Conservation (phyloP, 2,797 vertebrate genomes). For the Sebastes oblongus region DNA sequence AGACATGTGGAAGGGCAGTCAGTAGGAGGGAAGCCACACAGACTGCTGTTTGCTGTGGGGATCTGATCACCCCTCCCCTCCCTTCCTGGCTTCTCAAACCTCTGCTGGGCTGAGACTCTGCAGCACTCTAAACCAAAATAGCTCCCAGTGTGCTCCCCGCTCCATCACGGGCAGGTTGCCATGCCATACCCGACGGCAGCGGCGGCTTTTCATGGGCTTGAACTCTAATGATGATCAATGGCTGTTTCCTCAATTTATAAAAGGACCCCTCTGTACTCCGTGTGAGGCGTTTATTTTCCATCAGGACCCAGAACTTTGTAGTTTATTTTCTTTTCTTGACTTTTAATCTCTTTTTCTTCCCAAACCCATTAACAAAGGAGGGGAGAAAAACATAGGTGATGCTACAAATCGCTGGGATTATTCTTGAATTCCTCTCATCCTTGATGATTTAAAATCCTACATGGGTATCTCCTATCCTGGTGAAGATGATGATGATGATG, state of each 20-base stretch:
- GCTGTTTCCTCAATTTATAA: constrained; percentile 49
- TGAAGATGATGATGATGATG: background rate
- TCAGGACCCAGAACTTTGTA: background rate
- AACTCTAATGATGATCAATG: constrained; percentile 45
- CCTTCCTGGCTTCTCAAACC: constrained; percentile 26
- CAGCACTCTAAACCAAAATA: constrained; percentile 50
- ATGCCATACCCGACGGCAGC: constrained; percentile 37
- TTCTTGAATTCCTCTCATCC: constrained; percentile 5
- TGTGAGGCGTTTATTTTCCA: constrained; percentile 42
- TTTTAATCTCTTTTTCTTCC: background rate
- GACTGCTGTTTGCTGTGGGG: constrained; percentile 29
- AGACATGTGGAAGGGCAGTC: constrained; percentile 48
- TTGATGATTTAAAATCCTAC: constrained; percentile 26
- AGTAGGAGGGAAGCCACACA: constrained; percentile 37
- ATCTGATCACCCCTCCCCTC: constrained; percentile 12
- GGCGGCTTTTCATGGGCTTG: constrained; percentile 20
- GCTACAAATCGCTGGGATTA: background rate
- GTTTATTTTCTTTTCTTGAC: background rate
- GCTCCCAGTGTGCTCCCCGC: constrained; percentile 45
- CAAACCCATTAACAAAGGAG: background rate
- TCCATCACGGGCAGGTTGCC: constrained; percentile 20
- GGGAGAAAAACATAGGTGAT: background rate
- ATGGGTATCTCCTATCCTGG: background rate
- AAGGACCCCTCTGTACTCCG: constrained; percentile 36
- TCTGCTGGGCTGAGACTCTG: constrained; percentile 24